Evolutionary conservation across 1,140 invertebrate species (phyloP).

Genomic region (Copidosoma floridanum): DNA sequence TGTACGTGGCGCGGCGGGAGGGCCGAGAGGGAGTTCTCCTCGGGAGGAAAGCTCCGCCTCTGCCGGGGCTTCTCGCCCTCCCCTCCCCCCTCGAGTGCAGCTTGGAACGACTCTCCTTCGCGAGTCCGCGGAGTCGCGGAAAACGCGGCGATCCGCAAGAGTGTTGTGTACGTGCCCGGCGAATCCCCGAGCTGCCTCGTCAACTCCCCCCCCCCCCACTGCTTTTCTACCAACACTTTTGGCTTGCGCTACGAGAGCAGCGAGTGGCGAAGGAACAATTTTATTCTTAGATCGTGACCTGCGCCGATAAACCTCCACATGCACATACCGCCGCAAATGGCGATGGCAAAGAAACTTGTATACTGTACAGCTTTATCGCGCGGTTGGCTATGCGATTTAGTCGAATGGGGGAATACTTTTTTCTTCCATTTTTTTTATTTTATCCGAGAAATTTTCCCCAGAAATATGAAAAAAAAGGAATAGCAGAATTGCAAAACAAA

Average conservation of each 20-base stretch:
- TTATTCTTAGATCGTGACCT: slow-evolving; percentile 16
- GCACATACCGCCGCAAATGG: background rate
- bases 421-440: too few relatives aligned
- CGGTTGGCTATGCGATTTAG: too few relatives aligned
- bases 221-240: too few relatives aligned
- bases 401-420: too few relatives aligned
- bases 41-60: slow-evolving; percentile 27
- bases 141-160: too few relatives aligned
- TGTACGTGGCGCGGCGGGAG: background rate
- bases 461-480: too few relatives aligned
- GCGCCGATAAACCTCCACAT: background rate
- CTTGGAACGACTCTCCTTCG: slow-evolving; percentile 15
- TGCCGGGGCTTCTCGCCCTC: background rate
- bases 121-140: slow-evolving; percentile 18
- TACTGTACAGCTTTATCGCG: slow-evolving; percentile 12
- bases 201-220: background rate
- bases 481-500: too few relatives aligned
- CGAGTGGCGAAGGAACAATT: background rate
- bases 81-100: too few relatives aligned
- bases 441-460: too few relatives aligned
- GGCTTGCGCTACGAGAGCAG: background rate
- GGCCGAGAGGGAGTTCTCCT: background rate
- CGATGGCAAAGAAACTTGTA: background rate
- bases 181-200: slow-evolving; percentile 34
- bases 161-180: too few relatives aligned